A percentile compares a stretch with the other conserved stretches of the same genome.
Conservation (phyloP, 2,113 vertebrate species). For the Scopus umbretta region DNA sequence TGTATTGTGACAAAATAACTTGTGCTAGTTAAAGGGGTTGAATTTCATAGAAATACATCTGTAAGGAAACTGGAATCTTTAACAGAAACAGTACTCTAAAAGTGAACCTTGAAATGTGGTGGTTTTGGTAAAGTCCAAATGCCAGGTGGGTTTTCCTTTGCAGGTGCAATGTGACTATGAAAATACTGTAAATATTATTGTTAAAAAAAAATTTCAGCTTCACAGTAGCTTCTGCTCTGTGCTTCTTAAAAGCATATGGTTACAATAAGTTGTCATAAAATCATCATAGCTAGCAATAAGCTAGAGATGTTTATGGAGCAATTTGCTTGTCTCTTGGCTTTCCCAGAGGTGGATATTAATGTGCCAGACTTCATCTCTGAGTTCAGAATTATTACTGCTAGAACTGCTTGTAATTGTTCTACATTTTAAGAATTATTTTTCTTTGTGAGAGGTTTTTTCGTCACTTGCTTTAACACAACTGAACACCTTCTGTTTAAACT, state of each 20-base stretch:
- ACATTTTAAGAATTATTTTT: not conserved
- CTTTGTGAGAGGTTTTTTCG: not conserved
- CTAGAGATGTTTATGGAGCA: not conserved
- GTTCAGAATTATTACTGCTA: not conserved
- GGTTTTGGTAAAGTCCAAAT: not conserved
- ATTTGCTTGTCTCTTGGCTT: constrained; percentile 32
- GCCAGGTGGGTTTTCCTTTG: not conserved
- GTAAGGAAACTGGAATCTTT: not conserved
- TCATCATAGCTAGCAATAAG: not conserved
- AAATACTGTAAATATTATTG: not conserved
- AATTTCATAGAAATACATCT: not conserved
- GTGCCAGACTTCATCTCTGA: not conserved
- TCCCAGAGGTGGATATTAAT: not conserved
- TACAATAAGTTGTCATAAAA: not conserved
- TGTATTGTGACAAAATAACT: not conserved
- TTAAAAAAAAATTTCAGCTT: not conserved
- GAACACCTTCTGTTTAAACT: not conserved
- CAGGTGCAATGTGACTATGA: not conserved
- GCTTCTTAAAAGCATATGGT: not conserved
- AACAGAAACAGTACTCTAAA: not conserved
- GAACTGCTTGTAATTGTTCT: not conserved
- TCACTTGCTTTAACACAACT: not conserved
- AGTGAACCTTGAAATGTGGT: not conserved
- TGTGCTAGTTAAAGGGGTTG: not conserved
- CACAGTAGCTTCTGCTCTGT: not conserved